A percentile compares a stretch with the other conserved stretches of the same genome.
Evolutionary conservation across 2,888 invertebrate species (phyloP).

Genomic region (Apamea sordens): DNA sequence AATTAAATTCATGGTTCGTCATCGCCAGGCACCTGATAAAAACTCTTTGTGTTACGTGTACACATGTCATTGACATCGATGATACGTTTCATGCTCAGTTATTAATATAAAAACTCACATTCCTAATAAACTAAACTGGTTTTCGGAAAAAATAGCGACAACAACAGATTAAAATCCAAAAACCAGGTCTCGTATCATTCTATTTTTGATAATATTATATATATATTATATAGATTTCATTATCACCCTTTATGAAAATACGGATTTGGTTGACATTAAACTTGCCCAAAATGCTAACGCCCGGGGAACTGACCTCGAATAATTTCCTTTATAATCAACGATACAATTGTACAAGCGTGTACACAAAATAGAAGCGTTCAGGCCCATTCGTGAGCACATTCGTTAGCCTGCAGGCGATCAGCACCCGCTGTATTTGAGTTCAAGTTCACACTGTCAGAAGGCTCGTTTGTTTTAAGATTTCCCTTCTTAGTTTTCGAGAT

Average conservation of each 20-base stretch:
- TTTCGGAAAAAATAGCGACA: slow-evolving; percentile 27
- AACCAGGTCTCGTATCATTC: neutral
- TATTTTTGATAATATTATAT: slow-evolving; percentile 12
- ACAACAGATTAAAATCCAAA: slow-evolving; percentile 8
- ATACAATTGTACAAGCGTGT: slow-evolving; percentile 7
- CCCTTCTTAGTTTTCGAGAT: slow-evolving; percentile 54
- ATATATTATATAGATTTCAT: too few species aligned
- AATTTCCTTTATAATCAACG: slow-evolving; percentile 32
- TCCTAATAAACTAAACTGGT: slow-evolving; percentile 53
- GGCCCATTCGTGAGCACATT: slow-evolving; percentile 23
- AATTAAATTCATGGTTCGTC: slow-evolving; percentile 39
- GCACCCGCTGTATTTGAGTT: slow-evolving; percentile 48
- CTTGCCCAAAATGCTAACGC: slow-evolving; percentile 2
- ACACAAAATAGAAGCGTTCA: slow-evolving; percentile 15
- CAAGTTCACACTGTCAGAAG: slow-evolving; percentile 56
- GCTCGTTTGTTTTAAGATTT: slow-evolving; percentile 59
- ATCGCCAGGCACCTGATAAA: slow-evolving; percentile 52
- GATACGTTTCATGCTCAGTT: slow-evolving; percentile 49
- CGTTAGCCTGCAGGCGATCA: slow-evolving; percentile 41
- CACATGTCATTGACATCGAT: slow-evolving; percentile 66
- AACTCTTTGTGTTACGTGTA: slow-evolving; percentile 50
- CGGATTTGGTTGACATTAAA: slow-evolving; percentile 13
- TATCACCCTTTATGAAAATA: neutral
- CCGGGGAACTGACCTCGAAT: slow-evolving; percentile 7
- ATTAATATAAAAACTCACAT: slow-evolving; percentile 49